Percentiles rank a stretch among this genome's conserved stretches.
These are phyloP conservation scores for Ischnura elegans DNA, from an alignment of 2,888 invertebrate species.

Conservation along the genomic window DNA sequence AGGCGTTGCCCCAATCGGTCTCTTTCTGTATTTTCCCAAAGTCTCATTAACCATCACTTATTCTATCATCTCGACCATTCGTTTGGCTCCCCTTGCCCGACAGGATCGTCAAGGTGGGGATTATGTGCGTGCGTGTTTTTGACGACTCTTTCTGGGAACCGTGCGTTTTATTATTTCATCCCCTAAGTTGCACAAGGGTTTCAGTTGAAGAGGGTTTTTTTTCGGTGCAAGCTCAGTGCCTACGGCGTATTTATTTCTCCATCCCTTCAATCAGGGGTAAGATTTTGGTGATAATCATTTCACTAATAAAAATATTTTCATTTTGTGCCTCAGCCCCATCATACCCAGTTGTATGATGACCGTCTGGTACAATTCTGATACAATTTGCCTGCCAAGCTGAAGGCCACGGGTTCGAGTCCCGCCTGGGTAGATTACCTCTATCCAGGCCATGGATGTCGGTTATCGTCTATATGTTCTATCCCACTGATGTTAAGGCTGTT, in stretches of 20 bases:
- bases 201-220: not conserved
- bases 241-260: not conserved
- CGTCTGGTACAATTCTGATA: no score
- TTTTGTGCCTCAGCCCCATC: no score
- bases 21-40: not conserved
- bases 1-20: conserved; percentile 47
- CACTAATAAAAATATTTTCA: no score
- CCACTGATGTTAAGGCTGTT: no score
- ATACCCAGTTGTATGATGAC: no score
- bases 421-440: no score
- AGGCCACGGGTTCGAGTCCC: no score
- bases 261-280: no score
- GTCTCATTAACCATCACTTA: conserved; percentile 22
- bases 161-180: not conserved
- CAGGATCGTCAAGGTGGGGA: not conserved
- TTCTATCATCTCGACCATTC: conserved; percentile 28
- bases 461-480: no score
- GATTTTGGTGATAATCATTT: no score
- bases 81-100: not conserved
- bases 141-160: not conserved
- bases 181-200: not conserved
- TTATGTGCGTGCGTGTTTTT: conserved; percentile 4
- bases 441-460: no score
- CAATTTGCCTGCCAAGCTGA: no score
- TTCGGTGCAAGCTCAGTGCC: not conserved